Evolutionary conservation across 1,140 invertebrate genomes (phyloP).

Genomic region (Venturia canescens): DNA sequence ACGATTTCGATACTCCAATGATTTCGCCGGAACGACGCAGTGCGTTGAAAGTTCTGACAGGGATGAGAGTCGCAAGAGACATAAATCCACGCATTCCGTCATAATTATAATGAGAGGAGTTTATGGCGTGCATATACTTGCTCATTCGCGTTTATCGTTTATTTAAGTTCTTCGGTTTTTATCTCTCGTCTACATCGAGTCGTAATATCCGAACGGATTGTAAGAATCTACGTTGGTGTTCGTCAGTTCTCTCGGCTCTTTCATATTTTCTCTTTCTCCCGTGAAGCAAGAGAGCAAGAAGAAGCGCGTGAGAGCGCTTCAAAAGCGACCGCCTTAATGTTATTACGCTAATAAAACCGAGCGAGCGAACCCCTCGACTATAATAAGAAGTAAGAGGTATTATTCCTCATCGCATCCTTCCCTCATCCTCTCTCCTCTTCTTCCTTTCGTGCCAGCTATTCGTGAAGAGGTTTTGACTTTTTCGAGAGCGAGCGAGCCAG

Average conservation of each 20-base stretch:
- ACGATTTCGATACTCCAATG: too few relatives aligned
- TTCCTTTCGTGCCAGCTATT: not conserved
- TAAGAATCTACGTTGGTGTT: conserved; percentile 47
- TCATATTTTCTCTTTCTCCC: conserved; percentile 17
- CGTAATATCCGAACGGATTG: conserved; percentile 23
- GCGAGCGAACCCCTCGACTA: conserved; percentile 64
- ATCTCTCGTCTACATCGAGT: conserved; percentile 36
- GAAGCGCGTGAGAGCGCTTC: conserved; percentile 50
- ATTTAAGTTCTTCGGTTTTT: conserved; percentile 6
- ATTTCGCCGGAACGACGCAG: not conserved
- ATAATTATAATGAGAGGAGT: conserved; percentile 31
- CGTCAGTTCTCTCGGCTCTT: conserved; percentile 29
- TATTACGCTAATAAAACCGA: conserved; percentile 73
- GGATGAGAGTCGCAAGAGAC: not conserved
- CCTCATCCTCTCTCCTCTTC: conserved; percentile 13
- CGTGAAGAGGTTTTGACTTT: conserved; percentile 13
- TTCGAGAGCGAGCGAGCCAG: not conserved
- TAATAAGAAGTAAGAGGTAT: conserved; percentile 63
- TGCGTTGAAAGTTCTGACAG: not conserved
- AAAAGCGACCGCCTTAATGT: conserved; percentile 72
- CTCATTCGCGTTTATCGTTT: not conserved
- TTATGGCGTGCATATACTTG: not conserved
- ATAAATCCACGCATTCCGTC: conserved; percentile 21
- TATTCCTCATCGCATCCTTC: conserved; percentile 47
- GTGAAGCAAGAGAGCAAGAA: conserved; percentile 22